phyloP scores from a whole-genome alignment of 30 jellyfish, hydroid and myxozoan species.

The Nemopilema nomurai region DNA sequence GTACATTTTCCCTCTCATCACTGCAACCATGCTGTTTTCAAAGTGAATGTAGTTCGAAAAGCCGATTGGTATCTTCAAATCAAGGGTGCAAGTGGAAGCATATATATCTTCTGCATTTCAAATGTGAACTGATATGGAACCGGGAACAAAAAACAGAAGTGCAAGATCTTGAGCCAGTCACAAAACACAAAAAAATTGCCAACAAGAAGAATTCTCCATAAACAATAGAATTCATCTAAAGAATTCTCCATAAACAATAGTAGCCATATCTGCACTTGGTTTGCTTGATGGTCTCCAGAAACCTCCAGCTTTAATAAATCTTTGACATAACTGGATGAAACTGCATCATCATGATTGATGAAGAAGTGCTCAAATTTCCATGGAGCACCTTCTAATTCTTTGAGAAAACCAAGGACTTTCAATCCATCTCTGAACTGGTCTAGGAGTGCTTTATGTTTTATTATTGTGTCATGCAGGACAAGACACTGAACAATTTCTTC shows the following conservation, averaged over 20 bases:
- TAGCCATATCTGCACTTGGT: conserved; percentile 26
- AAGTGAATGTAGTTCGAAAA: no score
- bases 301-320: conserved; percentile 16
- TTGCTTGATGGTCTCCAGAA: conserved; percentile 16
- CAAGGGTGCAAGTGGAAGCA: no score
- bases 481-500: conserved; percentile 32
- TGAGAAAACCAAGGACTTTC: conserved; percentile 17
- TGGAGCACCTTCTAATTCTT: conserved; percentile 17
- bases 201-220: no score
- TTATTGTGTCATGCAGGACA: conserved; percentile 26
- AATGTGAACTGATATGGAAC: no score
- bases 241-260: conserved; percentile 16
- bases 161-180: no score
- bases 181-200: no score
- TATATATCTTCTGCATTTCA: no score
- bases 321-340: conserved; percentile 19
- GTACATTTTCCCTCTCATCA: no score
- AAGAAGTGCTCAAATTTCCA: neutral
- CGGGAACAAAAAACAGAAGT: no score
- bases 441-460: conserved; percentile 15
- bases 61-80: no score
- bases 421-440: conserved; percentile 29
- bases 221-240: no score
- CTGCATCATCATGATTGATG: conserved; percentile 25
- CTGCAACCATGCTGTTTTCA: no score